phyloP scores from a whole-genome alignment of 2,888 invertebrate genomes.

The Heliconius erato region DNA sequence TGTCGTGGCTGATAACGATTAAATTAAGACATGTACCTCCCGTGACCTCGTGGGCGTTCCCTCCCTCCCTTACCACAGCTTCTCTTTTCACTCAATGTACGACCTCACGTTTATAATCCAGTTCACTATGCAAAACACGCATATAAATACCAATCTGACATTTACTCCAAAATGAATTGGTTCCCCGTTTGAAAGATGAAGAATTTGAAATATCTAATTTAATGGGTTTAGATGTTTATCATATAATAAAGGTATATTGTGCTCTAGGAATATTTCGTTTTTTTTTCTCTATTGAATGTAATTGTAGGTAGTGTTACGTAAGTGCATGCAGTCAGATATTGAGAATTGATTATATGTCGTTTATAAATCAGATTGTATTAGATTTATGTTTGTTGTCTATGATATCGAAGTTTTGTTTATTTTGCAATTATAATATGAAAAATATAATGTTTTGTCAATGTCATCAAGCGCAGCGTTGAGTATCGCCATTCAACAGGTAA shows the following conservation, averaged over 20 bases:
- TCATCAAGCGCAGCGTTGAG: background rate
- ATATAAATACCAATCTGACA: conserved; percentile 49
- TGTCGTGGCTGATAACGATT: conserved; percentile 76
- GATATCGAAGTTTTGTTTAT: conserved; percentile 7
- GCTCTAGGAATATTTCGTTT: conserved; percentile 31
- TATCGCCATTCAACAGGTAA: too few species aligned
- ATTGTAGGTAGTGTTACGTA: conserved; percentile 20
- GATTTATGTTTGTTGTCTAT: conserved; percentile 20
- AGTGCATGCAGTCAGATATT: conserved; percentile 9
- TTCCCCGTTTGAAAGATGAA: conserved; percentile 37
- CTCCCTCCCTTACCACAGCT: conserved; percentile 37
- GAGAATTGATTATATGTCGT: conserved; percentile 24
- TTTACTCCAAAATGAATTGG: conserved; percentile 47
- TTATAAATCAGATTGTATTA: background rate
- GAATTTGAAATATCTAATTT: conserved; percentile 48
- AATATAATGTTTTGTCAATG: background rate
- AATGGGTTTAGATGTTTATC: conserved; percentile 49
- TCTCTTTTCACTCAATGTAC: conserved; percentile 38
- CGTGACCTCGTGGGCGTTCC: conserved; percentile 65
- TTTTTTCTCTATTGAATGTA: conserved; percentile 29
- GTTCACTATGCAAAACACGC: conserved; percentile 45
- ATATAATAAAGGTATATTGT: conserved; percentile 46
- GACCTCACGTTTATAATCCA: conserved; percentile 37
- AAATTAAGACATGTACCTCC: conserved; percentile 75
- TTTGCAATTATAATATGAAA: background rate